Base-by-base conservation (phyloP, 1,140 invertebrate species). In the Trachymyrmex cornetzi region DNA sequence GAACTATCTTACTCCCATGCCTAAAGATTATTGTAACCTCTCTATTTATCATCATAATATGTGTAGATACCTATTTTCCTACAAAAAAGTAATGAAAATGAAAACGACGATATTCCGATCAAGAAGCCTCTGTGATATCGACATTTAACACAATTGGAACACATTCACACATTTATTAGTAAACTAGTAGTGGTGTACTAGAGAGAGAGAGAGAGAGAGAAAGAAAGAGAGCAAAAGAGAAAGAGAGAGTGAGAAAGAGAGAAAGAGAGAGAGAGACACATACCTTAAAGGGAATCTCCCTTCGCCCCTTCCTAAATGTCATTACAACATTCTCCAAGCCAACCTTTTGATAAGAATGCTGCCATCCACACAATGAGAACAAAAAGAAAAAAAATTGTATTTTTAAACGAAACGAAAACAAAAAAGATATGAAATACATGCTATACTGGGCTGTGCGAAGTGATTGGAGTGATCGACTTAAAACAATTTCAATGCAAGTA, bases 401-500 rank as follows among this genome's bases (percentile, higher is more conserved):
- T 95, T 95, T 95, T 95, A 94, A 95, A 95, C 81, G 90, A 94
- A 92, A 92, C 79, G 71, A 94, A 93, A 93, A 93, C 91, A 92
- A 85, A 93, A 94, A 94, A 94, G 93, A 94, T 92, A 93, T 91
- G 88, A 93, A 92, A 94, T 94, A 95, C 94, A 94, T 93, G 93
- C 94, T 95, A 94, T 95, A 95, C 94, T 94, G 94, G 95, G 95
- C 95, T 95, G 95, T 95, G 95, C 94, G 93, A 95, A 94, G 93
- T 95, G 94, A 95, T 95, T 95, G 94, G 94, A 95, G 94, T 81
- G 77, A 81, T 94, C 95, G 93, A 94, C 94, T 95, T 95, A 95
- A 84, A 81, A 95, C 94, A 95, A 95, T 95, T 95, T 95, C 94
- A 95, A 95, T 95, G 93, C 95, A 95, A 95, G 95, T 95, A 95